Percentiles rank a stretch among this genome's conserved stretches.
phyloP scores from a whole-genome alignment of 2,888 invertebrate species.

The Machimus atricapillus region DNA sequence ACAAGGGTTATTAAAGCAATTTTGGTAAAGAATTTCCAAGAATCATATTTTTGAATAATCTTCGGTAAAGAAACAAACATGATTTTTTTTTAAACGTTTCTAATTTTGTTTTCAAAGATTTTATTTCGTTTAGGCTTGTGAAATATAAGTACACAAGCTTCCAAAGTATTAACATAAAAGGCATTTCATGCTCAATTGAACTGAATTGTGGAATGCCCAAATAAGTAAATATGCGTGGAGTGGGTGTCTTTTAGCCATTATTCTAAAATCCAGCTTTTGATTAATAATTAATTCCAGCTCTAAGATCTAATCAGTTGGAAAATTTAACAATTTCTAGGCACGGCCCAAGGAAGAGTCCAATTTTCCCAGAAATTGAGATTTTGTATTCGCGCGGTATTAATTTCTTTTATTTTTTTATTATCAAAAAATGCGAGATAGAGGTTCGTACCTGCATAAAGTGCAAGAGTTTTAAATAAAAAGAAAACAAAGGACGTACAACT shows the following conservation, averaged over 20 bases:
- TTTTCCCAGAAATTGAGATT: background rate
- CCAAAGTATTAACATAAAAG: background rate
- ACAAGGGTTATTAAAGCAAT: too few relatives aligned
- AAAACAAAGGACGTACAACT: constrained; percentile 19
- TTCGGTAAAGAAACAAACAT: background rate
- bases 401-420: background rate
- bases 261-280: background rate
- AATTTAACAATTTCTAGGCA: background rate
- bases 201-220: background rate
- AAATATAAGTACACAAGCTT: background rate
- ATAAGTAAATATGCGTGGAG: background rate
- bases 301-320: background rate
- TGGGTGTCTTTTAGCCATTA: background rate
- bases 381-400: background rate
- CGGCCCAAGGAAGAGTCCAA: background rate
- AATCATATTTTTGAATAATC: too few relatives aligned
- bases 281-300: background rate
- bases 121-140: background rate
- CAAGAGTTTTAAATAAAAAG: background rate
- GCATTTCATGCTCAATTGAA: background rate
- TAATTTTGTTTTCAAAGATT: background rate
- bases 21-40: too few relatives aligned
- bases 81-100: background rate
- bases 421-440: background rate
- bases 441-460: background rate